Evolutionary conservation across 2,888 invertebrate genomes (phyloP), one percentile per base, ranked within the genome.

Genomic region (Stenolophus ochropezus): DNA sequence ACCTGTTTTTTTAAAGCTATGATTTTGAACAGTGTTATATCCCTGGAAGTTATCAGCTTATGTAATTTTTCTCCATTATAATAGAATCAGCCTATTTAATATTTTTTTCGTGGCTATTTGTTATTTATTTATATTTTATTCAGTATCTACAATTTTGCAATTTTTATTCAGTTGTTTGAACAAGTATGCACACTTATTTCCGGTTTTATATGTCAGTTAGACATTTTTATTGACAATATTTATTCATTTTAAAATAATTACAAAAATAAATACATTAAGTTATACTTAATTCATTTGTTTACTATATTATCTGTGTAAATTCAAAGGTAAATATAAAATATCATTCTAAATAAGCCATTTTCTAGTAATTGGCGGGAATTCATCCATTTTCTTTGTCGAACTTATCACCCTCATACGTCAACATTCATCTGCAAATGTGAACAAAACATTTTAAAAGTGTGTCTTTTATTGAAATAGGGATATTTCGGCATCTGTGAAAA

Each of bases 331-430:
- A 73, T 73, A 51, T 51, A 73, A 69, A 69, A 33, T 49, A n/a
- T 49, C 20, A 23, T 53, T 53, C 23, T 53, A 53, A 53, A n/a
- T n/a, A 27, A 75, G 53, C 53, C 75, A 75, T 75, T 75, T 53
- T 75, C 47, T 75, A 20, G 25, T 53, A 53, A 27, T 53, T 75
- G 75, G 75, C 75, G 75, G 75, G 75, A 75, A 75, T 23, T 75
- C 75, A 53, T 53, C 75, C 49, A 49, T 73, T 73, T 73, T 49
- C 23, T 23, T 73, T 51, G 23, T 49, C 53, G 75, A 75, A 75
- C 53, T 75, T 75, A 53, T 75, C 53, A 75, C 53, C 51, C 16
- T 75, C 75, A 20, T 77, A 61, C 61, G 77, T 58, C 77, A 51
- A 58, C n/a, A 58, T 47, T 27, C 33, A 18, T 33, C 18, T 8